Evolutionary conservation across 92 coral and sea anemone species (phyloP), one percentile per base, ranked within the genome.

Genomic region (Nematostella vectensis): DNA sequence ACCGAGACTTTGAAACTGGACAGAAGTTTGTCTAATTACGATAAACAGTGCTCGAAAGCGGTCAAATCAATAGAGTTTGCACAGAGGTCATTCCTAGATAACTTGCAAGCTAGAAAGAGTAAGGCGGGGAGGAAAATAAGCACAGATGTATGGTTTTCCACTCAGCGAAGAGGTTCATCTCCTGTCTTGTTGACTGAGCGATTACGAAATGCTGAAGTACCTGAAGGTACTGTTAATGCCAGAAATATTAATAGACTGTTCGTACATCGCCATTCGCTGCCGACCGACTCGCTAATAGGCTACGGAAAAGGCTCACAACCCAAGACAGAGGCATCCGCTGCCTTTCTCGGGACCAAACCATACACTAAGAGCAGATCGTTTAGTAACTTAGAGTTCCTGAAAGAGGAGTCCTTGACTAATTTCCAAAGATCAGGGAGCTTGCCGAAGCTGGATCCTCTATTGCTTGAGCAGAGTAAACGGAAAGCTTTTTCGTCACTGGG

Each of bases 11-110:
- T 39, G 11, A 42, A 11, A 36, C 47, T 66, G 23, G 27, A 27
- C 16, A 66, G 27, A 29, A 66, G 49, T 27, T 27, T 66, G 22
- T 55, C 29, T 18, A 29, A 33, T 33, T 66, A 55, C 19, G 72
- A 55, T 18, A 66, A 66, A 66, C 62, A 66, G 53, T 27, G 63
- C 29, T 9, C 10, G 6, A 66, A 66, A 30, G 72, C 72, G 18
- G 63, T 48, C 1, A 54, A 50, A 25, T 66, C 72, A 16, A 45
- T 66, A 22, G 72, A 66, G 55, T 55, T 55, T 43, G 63, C 72
- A 19, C 55, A 54, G 37, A 58, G 62, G 20, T 20, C 61, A 21
- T 54, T 66, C 16, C 43, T 40, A 6, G 42, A 60, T 11, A 60
- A 60, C 26, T 21, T 66, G n/a, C 57, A 66, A 20, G 45, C 72